Evolutionary conservation across 2,888 invertebrate genomes (phyloP), one percentile per base, ranked within the genome.

Genomic region (Scrobipalpa costella): DNA sequence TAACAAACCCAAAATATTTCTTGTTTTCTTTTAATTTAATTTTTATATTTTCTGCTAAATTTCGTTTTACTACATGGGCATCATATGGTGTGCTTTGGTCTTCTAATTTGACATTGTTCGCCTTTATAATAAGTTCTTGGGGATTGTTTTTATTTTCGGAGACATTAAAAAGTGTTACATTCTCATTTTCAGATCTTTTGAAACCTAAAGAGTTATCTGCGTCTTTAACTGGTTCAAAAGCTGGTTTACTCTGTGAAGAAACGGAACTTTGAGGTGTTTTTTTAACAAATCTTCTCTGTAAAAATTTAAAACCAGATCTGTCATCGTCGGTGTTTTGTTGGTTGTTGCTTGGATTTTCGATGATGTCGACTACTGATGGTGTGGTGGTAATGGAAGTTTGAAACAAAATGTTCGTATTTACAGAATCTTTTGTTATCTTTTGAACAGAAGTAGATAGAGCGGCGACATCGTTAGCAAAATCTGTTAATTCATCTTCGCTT

Each of bases 401-500:
- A n/a, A n/a, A 44, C 1, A 44, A 6, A 2, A 2, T 40, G 9
- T 13, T 40, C 13, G 3, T 13, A 40, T 13, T 40, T 40, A 7
- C 44, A 44, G 44, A 44, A n/a, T 44, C 44, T 15, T 52, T 52
- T 13, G 50, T 21, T 19, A 55, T 55, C 15, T 55, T 55, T 15
- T 34, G 33, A 15, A 55, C 27, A 11, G 55, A 55, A 6, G 33
- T 7, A 34, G 55, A 55, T 15, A 34, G n/a, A 13, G n/a, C 5
- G 34, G 3, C 27, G 7, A 55, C 55, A 15, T 55, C 55, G 15
- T n/a, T 55, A 15, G n/a, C 55, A 33, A 55, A 34, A n/a, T 60
- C 60, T 15, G 49, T 34, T 17, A 60, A 21, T 13, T 60, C 60
- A 34, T 49, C 44, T 9, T 47, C 60, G 34, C 49, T 60, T 2